Conservation (phyloP, 2,888 invertebrate genomes). For the Diplazon laetatorius region DNA sequence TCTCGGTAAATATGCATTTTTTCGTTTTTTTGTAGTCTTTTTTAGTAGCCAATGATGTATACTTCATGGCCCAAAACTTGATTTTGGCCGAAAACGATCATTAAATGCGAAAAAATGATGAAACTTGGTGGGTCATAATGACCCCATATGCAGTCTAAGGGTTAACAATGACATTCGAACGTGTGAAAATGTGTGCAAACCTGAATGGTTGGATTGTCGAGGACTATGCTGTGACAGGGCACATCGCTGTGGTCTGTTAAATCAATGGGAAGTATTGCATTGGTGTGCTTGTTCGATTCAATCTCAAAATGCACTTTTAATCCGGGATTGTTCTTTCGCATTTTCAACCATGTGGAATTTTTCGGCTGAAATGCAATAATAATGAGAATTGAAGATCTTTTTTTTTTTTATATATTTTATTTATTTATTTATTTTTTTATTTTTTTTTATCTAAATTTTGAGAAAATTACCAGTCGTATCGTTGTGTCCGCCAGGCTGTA, state of each 20-base stretch:
- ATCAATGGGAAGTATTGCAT: constrained; percentile 85
- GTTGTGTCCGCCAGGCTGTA: constrained; percentile 85
- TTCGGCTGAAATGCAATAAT: constrained; percentile 74
- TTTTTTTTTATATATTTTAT: no score
- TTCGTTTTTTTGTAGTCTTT: no score
- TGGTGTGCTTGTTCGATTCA: constrained; percentile 85
- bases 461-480: constrained; percentile 83
- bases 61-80: no score
- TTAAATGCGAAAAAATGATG: no score
- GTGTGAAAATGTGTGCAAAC: constrained; percentile 62
- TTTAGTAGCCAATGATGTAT: no score
- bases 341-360: constrained; percentile 82
- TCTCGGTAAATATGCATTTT: no score
- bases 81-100: no score
- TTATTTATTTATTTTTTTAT: no score
- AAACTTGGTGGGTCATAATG: no score
- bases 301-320: constrained; percentile 88
- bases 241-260: constrained; percentile 74
- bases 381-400: no score
- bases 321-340: constrained; percentile 85
- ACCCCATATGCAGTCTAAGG: no score
- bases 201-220: constrained; percentile 78
- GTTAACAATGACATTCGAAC: no score
- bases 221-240: constrained; percentile 79
- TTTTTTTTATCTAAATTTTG: constrained; percentile 75